A percentile compares a stretch with the other conserved stretches of the same genome.
These are phyloP conservation scores for Forbesichthys papilliferus DNA, from an alignment of 2,113 vertebrate species.

Conservation along the genomic window DNA sequence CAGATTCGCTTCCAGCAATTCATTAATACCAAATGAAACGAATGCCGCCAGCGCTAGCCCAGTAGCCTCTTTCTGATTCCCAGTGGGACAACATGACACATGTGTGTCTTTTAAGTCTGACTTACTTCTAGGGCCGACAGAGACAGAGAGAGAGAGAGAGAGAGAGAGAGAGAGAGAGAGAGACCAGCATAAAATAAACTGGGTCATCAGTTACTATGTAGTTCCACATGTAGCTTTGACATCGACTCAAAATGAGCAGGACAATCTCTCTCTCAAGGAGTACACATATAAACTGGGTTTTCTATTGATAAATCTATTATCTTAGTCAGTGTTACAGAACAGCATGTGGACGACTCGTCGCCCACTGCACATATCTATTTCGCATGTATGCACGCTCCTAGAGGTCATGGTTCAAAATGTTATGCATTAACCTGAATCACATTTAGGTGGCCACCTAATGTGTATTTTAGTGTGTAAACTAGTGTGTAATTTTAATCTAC, in stretches of 20 bases:
- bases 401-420: no score
- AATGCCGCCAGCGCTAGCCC: constrained; percentile 77
- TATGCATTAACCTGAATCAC: no score
- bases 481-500: no score
- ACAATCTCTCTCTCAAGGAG: constrained; percentile 3
- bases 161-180: constrained; percentile 4
- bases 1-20: constrained; percentile 71
- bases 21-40: constrained; percentile 79
- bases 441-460: no score
- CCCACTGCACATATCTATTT: no score
- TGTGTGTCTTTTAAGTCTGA: constrained; percentile 83
- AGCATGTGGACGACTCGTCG: no score
- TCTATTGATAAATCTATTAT: no score
- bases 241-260: constrained; percentile 20
- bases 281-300: no score
- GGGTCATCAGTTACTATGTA: constrained; percentile 49
- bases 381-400: no score
- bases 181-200: constrained; percentile 61
- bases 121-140: constrained; percentile 72
- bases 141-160: constrained; percentile 18
- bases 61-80: constrained; percentile 79
- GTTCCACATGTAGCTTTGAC: constrained; percentile 45
- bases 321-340: no score
- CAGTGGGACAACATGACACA: constrained; percentile 62
- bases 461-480: no score